Percentiles rank a stretch among this genome's conserved stretches.
Evolutionary conservation across 2,113 vertebrate species (phyloP).

Genomic region (Struthidea cinerea): DNA sequence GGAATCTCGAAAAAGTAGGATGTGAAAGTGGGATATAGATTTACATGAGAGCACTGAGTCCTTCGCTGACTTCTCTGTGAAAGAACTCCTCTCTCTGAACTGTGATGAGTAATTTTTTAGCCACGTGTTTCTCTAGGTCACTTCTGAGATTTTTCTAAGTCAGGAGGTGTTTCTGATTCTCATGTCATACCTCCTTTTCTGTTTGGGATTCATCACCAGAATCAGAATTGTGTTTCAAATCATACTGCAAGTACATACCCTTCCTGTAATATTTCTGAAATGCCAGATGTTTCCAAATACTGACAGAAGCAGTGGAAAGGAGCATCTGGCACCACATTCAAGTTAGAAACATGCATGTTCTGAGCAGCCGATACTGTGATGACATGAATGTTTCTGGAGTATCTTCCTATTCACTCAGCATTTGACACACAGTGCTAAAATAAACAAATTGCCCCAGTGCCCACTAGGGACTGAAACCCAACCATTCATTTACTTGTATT

Average conservation of each 20-base stretch:
- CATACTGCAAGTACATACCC: neutral
- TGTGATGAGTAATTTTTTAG: neutral
- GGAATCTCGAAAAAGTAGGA: neutral
- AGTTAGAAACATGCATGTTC: neutral
- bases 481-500: neutral
- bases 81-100: neutral
- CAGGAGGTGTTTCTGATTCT: conserved; percentile 1
- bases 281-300: neutral
- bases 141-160: neutral
- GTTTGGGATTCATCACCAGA: neutral
- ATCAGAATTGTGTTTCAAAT: neutral
- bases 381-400: neutral
- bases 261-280: neutral
- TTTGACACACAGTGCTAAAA: neutral
- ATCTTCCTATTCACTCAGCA: neutral
- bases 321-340: neutral
- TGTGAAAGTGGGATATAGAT: neutral
- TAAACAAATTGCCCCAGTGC: neutral
- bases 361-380: neutral
- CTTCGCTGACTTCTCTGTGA: neutral
- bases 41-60: neutral
- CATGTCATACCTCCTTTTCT: neutral
- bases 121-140: neutral
- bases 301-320: neutral
- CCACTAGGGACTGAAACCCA: neutral